Evolutionary conservation across 2,888 invertebrate species (phyloP).

Genomic region (Gastracanthus pulcherrimus): DNA sequence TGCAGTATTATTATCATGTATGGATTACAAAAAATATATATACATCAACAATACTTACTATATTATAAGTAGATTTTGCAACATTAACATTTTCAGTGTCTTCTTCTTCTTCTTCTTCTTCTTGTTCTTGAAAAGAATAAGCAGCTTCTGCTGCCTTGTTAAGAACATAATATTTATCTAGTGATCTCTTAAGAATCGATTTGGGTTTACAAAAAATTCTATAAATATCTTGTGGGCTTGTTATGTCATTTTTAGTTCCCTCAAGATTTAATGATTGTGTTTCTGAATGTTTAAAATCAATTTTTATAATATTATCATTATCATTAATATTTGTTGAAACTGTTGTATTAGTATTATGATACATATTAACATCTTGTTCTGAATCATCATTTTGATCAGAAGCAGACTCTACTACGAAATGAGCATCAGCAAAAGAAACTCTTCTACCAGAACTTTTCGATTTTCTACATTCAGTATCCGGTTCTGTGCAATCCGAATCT

Average conservation of each 20-base stretch:
- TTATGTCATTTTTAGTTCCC: conserved; percentile 56
- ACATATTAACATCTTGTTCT: background rate
- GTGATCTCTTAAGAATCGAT: conserved; percentile 71
- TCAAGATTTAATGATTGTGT: conserved; percentile 49
- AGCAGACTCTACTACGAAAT: conserved; percentile 27
- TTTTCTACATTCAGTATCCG: conserved; percentile 40
- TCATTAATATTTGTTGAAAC: conserved; percentile 34
- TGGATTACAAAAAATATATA: background rate
- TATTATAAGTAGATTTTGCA: conserved; percentile 63
- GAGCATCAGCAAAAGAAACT: conserved; percentile 63
- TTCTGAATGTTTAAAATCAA: conserved; percentile 69
- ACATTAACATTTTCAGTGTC: conserved; percentile 55
- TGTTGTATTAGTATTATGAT: background rate
- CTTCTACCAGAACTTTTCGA: conserved; percentile 48
- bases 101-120: conserved; percentile 18
- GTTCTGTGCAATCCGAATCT: conserved; percentile 42
- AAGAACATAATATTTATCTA: conserved; percentile 56
- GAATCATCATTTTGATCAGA: conserved; percentile 1
- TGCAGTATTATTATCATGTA: too few species aligned
- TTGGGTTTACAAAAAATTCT: conserved; percentile 67
- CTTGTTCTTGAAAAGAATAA: conserved; percentile 31
- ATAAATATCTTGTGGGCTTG: conserved; percentile 70
- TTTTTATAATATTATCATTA: conserved; percentile 65
- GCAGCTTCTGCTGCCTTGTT: background rate
- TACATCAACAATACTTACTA: conserved; percentile 56